Evolutionary conservation across 1,140 invertebrate species (phyloP), one percentile per base, ranked within the genome.

Genomic region (Drosophila tsacasi): DNA sequence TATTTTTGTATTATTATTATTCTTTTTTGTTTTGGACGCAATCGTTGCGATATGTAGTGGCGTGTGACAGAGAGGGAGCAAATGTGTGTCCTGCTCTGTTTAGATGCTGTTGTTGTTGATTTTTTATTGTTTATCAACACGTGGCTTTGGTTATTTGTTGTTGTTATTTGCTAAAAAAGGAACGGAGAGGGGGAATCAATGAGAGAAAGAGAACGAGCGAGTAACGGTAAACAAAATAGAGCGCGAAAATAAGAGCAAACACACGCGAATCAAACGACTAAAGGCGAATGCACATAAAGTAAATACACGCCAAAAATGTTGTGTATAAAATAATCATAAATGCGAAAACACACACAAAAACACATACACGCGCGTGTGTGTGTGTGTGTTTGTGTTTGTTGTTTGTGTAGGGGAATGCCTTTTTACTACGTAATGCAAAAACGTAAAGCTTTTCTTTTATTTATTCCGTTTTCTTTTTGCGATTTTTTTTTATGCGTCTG

Each of bases 321-420:
- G 54, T 42, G 61, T 73, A 82, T 59, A 62, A 79, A 83, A 87
- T 83, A 90, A 89, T 84, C 85, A 89, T 84, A 84, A 81, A 83
- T 77, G 69, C 54, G 67, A 73, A 72, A 49, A 65, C 63, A 68
- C 47, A 54, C 58, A 86, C 32, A 63, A 37, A 72, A 23, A 60
- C 40, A 60, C 47, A 59, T 52, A 42, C 15, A 21, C 62, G 27
- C 21, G 27, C 35, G 47, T 13, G 30, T 58, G 21, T 54, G 57
- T 66, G 40, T 67, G 47, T 13, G 30, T 58, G 21, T 54, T 49
- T 66, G 40, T 67, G 32, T 50, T 37, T 71, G 42, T 39, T 84
- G 63, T 81, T 49, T 63, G 46, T 80, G 63, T 66, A 54, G 67
- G 79, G 83, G 83, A 85, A 86, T 85, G 83, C 83, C 79, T 76